Evolutionary conservation across 2,888 invertebrate genomes (phyloP).

Genomic region (Scelioninae gen. 2): DNA sequence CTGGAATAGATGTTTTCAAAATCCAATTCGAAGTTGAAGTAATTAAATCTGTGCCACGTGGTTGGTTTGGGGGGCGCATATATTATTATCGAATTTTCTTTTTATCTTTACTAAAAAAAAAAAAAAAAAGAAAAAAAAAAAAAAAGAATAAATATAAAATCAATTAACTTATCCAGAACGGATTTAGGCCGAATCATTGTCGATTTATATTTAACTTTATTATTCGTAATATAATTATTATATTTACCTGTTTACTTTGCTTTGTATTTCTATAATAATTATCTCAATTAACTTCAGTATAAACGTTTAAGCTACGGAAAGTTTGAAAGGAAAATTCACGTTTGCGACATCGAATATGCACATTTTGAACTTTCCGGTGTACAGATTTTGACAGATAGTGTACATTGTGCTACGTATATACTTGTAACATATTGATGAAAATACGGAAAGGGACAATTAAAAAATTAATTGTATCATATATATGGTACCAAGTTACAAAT

Average conservation of each 20-base stretch:
- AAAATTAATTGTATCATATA: constrained; percentile 51
- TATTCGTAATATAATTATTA: constrained; percentile 69
- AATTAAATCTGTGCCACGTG: constrained; percentile 72
- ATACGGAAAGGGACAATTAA: constrained; percentile 54
- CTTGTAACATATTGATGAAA: constrained; percentile 72
- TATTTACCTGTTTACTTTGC: constrained; percentile 59
- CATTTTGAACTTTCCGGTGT: constrained; percentile 66
- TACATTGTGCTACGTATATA: constrained; percentile 73
- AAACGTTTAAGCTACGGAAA: constrained; percentile 55
- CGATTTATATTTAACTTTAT: constrained; percentile 74
- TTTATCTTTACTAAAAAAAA: constrained; percentile 67
- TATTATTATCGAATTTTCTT: constrained; percentile 68
- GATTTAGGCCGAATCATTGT: constrained; percentile 64
- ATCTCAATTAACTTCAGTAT: constrained; percentile 50
- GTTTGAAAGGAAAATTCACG: constrained; percentile 35
- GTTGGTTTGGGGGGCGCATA: constrained; percentile 70
- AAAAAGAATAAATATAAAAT: constrained; percentile 7
- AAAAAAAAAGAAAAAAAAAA: constrained; percentile 13
- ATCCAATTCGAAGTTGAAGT: constrained; percentile 68
- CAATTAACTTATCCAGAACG: constrained; percentile 58
- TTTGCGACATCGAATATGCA: constrained; percentile 29
- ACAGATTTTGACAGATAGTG: constrained; percentile 70
- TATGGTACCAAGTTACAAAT: constrained; percentile 39
- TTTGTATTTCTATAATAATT: constrained; percentile 65
- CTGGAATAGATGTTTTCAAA: constrained; percentile 22